Evolutionary conservation across 2,113 vertebrate species (phyloP), one percentile per base, ranked within the genome.

Genomic region (Sterna hirundo): DNA sequence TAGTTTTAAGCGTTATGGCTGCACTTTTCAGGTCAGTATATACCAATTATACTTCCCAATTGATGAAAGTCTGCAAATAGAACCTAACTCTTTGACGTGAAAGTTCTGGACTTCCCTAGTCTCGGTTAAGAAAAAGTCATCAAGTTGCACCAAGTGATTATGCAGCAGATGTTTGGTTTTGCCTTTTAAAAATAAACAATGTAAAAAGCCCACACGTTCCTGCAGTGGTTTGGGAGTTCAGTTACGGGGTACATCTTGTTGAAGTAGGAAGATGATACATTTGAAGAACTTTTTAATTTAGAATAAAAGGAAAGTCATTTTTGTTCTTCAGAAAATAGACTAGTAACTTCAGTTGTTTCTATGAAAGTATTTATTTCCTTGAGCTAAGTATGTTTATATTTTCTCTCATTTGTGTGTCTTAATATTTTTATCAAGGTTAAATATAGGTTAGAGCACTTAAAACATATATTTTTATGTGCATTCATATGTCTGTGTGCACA

Each of bases 1-100:
- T 96, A 98, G 98, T 96, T 99, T 99, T 98, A 98, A 99, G 95
- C 98, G 99, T 97, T 99, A 99, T 93, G 99, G 99, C 98, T 99
- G 99, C 98, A 98, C 97, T 97, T 99, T 99, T 98, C 99, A 99
- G 99, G 99, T 99, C 97, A 99, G 98, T 98, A 98, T 98, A 97
- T 97, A 52, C 97, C 97, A 93, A 97, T 97, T 98, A 93, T 98
- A 94, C 97, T 98, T 98, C 97, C 97, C 95, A 83, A 83, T 98
- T 95, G 77, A 98, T 98, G 93, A 97, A 98, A 91, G 90, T 97
- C 97, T 96, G 86, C 98, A 97, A 97, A 94, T 97, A 97, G 96
- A 97, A 97, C 95, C 83, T 96, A 70, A 81, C 95, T 92, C 94
- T 95, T 95, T 97, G 90, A 89, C 38, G 0, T 96, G 80, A 96